Percentiles rank a stretch among this genome's conserved stretches.
Evolutionary conservation across 2,888 invertebrate genomes (phyloP).

Genomic region (Calameuta idolon): DNA sequence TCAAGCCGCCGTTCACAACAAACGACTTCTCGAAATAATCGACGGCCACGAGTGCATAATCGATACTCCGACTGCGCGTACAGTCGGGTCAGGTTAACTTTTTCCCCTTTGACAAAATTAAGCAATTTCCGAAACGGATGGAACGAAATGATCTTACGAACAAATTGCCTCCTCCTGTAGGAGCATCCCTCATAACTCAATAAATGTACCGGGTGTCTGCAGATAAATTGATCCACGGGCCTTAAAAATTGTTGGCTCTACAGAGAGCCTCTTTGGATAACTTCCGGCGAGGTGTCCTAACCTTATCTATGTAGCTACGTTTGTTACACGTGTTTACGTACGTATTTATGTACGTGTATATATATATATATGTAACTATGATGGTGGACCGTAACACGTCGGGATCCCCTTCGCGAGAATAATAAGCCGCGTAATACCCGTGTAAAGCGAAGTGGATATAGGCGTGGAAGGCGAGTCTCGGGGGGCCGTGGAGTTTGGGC

Average conservation of each 20-base stretch:
- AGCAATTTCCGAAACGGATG: not conserved
- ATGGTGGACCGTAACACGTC: not conserved
- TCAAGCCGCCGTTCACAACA: slow-evolving; percentile 13
- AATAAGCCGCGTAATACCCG: slow-evolving; percentile 37
- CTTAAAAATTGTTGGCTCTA: not conserved
- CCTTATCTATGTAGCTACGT: not conserved
- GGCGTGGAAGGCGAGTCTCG: slow-evolving; percentile 30
- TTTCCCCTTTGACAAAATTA: not conserved
- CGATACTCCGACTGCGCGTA: not conserved
- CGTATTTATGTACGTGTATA: not conserved
- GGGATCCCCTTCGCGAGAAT: slow-evolving; percentile 13
- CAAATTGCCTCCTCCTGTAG: too few species aligned
- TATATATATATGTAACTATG: not conserved
- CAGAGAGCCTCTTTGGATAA: not conserved
- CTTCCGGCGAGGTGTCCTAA: not conserved
- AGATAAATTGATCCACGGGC: not conserved
- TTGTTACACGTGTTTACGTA: not conserved
- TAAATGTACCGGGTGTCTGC: not conserved
- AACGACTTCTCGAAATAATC: slow-evolving; percentile 23
- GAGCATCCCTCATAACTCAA: too few species aligned
- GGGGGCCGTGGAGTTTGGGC: slow-evolving; percentile 28
- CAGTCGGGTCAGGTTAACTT: not conserved
- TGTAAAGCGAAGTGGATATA: slow-evolving; percentile 36
- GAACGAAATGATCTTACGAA: not conserved
- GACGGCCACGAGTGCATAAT: slow-evolving; percentile 20